Percentiles rank a stretch among this genome's conserved stretches.
These are phyloP conservation scores for Camponotus floridanus DNA, from an alignment of 1,140 invertebrate species.

Conservation along the genomic window DNA sequence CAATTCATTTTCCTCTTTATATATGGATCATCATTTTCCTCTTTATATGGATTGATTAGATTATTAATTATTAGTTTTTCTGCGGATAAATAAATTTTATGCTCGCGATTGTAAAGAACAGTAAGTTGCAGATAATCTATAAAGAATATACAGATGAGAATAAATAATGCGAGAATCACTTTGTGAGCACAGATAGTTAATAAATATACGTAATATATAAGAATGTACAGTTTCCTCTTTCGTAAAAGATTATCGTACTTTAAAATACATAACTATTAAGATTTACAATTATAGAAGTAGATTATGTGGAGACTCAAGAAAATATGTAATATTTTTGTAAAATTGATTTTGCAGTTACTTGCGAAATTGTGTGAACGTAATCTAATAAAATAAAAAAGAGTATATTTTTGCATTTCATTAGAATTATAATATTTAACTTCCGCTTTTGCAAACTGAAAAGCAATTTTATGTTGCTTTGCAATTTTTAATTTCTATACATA, in stretches of 20 bases:
- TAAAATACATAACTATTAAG: not conserved
- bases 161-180: not conserved
- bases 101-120: no score
- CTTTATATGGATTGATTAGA: no score
- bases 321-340: slow-evolving; percentile 12
- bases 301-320: not conserved
- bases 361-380: not conserved
- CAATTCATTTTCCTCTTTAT: no score
- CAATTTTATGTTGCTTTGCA: not conserved
- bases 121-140: not conserved
- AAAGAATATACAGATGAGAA: not conserved
- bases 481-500: not conserved
- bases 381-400: not conserved
- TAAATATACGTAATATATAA: not conserved
- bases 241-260: not conserved
- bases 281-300: not conserved
- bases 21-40: no score
- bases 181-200: not conserved
- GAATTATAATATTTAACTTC: slow-evolving; percentile 9
- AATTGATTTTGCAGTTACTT: not conserved
- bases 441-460: not conserved
- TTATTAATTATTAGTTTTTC: no score
- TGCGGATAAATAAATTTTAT: no score
- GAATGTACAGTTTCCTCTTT: not conserved
- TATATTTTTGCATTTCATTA: not conserved